Percentiles rank a stretch among this genome's conserved stretches.
Conservation (phyloP, 2,797 vertebrate species). For the Mormyrops attenuatus region DNA sequence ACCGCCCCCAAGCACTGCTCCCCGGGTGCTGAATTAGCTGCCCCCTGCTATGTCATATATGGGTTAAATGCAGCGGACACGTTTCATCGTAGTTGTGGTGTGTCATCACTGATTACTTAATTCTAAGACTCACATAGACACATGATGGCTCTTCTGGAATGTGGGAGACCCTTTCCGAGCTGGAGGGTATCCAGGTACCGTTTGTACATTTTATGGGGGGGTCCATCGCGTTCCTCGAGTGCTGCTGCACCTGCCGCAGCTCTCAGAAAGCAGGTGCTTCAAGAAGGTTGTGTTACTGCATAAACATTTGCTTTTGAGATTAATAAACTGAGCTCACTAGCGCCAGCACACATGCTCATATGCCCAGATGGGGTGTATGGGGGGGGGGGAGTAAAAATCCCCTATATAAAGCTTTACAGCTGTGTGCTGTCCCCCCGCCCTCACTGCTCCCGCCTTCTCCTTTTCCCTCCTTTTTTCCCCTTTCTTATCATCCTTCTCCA, state of each 20-base stretch:
- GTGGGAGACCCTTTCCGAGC: not conserved
- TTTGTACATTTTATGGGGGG: not conserved
- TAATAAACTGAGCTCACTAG: slow-evolving; percentile 55
- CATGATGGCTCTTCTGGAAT: not conserved
- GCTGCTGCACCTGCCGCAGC: slow-evolving; percentile 62
- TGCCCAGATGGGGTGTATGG: not conserved
- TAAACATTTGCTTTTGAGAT: slow-evolving; percentile 63
- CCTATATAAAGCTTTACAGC: not conserved
- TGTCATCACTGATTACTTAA: too few relatives aligned
- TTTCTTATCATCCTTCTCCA: not conserved
- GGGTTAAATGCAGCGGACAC: too few relatives aligned
- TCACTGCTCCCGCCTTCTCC: not conserved
- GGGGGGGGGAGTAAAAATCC: not conserved
- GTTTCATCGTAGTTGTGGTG: too few relatives aligned
- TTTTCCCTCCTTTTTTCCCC: not conserved
- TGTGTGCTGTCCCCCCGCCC: not conserved
- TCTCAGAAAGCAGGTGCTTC: slow-evolving; percentile 62
- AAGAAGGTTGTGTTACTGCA: slow-evolving; percentile 50
- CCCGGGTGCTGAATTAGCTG: too few relatives aligned
- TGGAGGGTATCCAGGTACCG: not conserved
- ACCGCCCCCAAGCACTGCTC: too few relatives aligned
- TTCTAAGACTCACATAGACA: not conserved
- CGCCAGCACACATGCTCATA: not conserved
- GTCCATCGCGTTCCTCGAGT: not conserved
- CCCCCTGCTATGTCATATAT: too few relatives aligned